Percentiles rank a stretch among this genome's conserved stretches.
Conservation (phyloP, 2,113 vertebrate species). For the Bubo bubo region DNA sequence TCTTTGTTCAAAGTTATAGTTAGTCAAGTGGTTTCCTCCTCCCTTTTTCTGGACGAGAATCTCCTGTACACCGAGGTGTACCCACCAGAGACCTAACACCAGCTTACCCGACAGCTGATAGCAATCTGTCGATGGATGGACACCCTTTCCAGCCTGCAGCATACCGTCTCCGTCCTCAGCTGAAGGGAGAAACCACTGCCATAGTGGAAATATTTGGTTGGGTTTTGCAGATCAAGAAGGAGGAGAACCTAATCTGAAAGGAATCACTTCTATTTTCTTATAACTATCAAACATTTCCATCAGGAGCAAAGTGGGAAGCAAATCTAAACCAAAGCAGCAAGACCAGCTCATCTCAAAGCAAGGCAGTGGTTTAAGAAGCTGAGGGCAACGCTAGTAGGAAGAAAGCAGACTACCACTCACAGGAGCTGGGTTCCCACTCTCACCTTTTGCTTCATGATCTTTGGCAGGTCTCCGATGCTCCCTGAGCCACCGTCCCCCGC, state of each 20-base stretch:
- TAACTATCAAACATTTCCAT: background rate
- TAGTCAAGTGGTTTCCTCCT: background rate
- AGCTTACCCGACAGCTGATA: background rate
- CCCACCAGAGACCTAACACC: background rate
- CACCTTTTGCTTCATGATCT: background rate
- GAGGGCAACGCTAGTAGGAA: background rate
- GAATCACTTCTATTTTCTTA: background rate
- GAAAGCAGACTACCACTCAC: background rate
- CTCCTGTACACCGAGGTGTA: background rate
- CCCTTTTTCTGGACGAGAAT: background rate
- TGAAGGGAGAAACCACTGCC: background rate
- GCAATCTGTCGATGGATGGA: background rate
- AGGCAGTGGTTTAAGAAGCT: background rate
- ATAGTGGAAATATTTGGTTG: background rate
- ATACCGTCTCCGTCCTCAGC: fast-evolving
- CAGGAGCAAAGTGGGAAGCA: background rate
- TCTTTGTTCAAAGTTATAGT: background rate
- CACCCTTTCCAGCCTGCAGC: background rate
- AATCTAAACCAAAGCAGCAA: background rate
- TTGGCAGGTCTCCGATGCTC: background rate
- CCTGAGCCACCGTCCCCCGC: fast-evolving
- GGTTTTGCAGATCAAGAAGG: background rate
- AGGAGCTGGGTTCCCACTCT: background rate
- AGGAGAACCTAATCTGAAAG: background rate
- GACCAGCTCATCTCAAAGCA: background rate